Base-by-base conservation (phyloP, 1,140 invertebrate species). In the Neoseiulus cucumeris region DNA sequence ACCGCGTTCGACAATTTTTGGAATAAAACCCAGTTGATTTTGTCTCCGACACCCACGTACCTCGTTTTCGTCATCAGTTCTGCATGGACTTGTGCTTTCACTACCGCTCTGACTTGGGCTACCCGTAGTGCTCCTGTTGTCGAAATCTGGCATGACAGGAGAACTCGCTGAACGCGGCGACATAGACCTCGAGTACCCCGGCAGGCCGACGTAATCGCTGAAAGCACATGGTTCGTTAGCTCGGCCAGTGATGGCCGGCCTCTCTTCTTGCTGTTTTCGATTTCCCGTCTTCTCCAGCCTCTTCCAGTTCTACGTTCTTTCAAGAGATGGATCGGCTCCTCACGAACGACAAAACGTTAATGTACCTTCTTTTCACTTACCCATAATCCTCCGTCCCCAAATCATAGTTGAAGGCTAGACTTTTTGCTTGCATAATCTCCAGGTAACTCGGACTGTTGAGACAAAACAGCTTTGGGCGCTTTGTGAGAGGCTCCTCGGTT, bases 401-500 rank as follows among this genome's bases (percentile, higher is more conserved):
- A 17, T 59, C 51, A 33, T 59, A 59, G 51, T 59, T 59, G 51
- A 59, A 59, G 22, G 51, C 51, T 29, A 59, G 51, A 59, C 51
- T 59, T 25, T 33, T 59, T 1, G 51, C 51, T 25, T 59, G 17
- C 51, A 59, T 59, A 25, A 59, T 59, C 22, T 59, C 51, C 12
- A 59, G 51, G 33, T 59, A 59, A 59, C 51, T 59, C 5, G 51
- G 51, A 17, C 25, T 29, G 33, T 59, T 59, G 14, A 59, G 17
- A 25, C 51, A 59, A 9, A 59, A 59, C 33, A 59, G 22, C 33
- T 59, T 59, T 20, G 51, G 51, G 33, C 51, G 51, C 22, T 59
- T 59, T 9, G 51, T 20, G 2, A 20, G 51, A 2, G 51, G 22
- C 33, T 59, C 51, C 1, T 59, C 51, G 51, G 22, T 25, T 17